Evolutionary conservation across 35 echinoderm and acorn worm genomes (phyloP).

Genomic region (Chiridota heheva): DNA sequence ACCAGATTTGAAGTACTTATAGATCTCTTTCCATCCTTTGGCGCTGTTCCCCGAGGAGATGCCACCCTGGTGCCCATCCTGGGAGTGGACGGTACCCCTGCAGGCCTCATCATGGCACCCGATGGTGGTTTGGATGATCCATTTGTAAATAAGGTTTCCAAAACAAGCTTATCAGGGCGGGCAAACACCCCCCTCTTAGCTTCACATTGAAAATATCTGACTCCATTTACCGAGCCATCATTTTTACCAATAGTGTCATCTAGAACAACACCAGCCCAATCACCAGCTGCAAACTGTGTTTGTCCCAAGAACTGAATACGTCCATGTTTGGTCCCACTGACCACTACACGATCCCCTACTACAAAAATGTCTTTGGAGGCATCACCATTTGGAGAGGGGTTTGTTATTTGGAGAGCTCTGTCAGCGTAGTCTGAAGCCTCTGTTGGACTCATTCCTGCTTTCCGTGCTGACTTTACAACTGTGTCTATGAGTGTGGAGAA

Average conservation of each 20-base stretch:
- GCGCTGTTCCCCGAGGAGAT: constrained; percentile 66
- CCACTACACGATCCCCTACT: constrained; percentile 89
- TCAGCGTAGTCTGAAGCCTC: constrained; percentile 79
- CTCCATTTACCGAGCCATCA: constrained; percentile 92
- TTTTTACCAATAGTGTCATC: constrained; percentile 93
- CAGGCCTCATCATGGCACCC: constrained; percentile 60
- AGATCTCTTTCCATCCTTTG: constrained; percentile 53
- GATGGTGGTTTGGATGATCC: constrained; percentile 47
- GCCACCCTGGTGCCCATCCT: constrained; percentile 88
- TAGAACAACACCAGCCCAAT: constrained; percentile 94
- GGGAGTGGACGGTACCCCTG: constrained; percentile 68
- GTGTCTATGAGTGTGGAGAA: constrained; percentile 86
- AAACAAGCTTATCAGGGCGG: constrained; percentile 82
- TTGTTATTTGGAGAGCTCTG: constrained; percentile 55
- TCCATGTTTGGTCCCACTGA: constrained; percentile 89
- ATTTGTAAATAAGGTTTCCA: constrained; percentile 63
- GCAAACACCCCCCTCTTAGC: constrained; percentile 92
- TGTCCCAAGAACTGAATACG: constrained; percentile 90
- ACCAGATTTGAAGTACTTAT: constrained; percentile 31
- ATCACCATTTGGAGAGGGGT: constrained; percentile 35
- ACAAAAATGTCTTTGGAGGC: constrained; percentile 64
- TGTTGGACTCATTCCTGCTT: constrained; percentile 77
- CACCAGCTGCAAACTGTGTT: constrained; percentile 81
- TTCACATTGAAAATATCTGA: constrained; percentile 98
- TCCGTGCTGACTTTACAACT: constrained; percentile 86